Conservation (phyloP, 2,888 invertebrate species). For the Nudaria mundana region DNA sequence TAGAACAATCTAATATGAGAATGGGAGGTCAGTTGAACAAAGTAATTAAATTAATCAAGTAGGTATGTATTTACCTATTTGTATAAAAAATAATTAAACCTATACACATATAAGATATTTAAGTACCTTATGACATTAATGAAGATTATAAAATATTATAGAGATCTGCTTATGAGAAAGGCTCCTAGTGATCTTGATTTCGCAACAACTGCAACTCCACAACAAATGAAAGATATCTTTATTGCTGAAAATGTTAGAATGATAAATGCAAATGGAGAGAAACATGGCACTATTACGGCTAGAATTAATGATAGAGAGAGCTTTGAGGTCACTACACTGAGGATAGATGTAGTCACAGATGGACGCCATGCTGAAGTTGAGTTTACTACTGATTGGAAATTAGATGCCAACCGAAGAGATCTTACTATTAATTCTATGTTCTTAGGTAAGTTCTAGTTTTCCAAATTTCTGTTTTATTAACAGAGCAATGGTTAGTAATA, state of each 20-base stretch:
- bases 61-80: too few species aligned
- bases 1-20: too few species aligned
- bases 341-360: slow-evolving; percentile 95
- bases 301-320: slow-evolving; percentile 96
- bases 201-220: slow-evolving; percentile 98
- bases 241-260: slow-evolving; percentile 90
- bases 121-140: too few species aligned
- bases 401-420: slow-evolving; percentile 97
- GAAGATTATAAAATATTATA: too few species aligned
- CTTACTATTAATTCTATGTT: slow-evolving; percentile 99
- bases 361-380: slow-evolving; percentile 97
- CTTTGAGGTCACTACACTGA: slow-evolving; percentile 96
- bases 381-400: slow-evolving; percentile 95
- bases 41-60: too few species aligned
- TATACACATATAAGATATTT: too few species aligned
- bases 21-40: too few species aligned
- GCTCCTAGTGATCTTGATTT: slow-evolving; percentile 97
- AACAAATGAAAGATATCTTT: slow-evolving; percentile 97
- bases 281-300: slow-evolving; percentile 97
- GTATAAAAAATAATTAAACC: too few species aligned
- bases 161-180: slow-evolving; percentile 90
- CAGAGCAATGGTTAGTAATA: too few species aligned
- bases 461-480: neutral
- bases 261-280: slow-evolving; percentile 95
- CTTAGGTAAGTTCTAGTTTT: slow-evolving; percentile 81